Conservation (phyloP, 2,888 invertebrate genomes). For the Rhamphomyia laevipes region DNA sequence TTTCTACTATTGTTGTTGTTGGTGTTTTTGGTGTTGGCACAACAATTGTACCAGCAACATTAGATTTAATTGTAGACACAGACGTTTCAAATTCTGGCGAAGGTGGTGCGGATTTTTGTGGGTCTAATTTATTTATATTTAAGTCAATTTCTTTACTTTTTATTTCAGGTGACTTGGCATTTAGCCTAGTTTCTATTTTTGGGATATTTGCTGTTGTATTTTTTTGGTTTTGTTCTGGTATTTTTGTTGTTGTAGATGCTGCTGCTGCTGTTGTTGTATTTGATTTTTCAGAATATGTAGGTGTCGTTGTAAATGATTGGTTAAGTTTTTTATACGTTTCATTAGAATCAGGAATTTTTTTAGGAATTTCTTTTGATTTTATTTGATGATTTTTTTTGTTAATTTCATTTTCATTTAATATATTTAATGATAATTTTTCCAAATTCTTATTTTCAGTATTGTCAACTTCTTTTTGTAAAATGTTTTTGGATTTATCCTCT, state of each 20-base stretch:
- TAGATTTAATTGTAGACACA: neutral
- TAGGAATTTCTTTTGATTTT: constrained; percentile 14
- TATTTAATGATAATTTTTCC: no score
- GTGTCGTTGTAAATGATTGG: constrained; percentile 10
- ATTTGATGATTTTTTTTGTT: no score
- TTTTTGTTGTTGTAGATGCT: no score
- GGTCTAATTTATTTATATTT: constrained; percentile 3
- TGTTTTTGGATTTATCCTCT: constrained; percentile 8
- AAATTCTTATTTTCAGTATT: constrained; percentile 4
- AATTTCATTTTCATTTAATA: neutral
- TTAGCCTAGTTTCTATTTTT: constrained; percentile 35
- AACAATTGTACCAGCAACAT: neutral
- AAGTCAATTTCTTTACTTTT: constrained; percentile 16
- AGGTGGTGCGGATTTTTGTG: constrained; percentile 1
- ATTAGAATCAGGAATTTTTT: constrained; percentile 9
- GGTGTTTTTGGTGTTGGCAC: no score
- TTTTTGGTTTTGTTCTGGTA: constrained; percentile 10
- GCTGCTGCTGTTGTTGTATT: constrained; percentile 6
- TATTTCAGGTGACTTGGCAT: constrained; percentile 35
- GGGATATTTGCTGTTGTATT: constrained; percentile 21
- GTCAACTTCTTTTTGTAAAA: constrained; percentile 2
- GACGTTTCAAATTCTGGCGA: neutral
- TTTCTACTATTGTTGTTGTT: neutral
- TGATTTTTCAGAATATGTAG: constrained; percentile 16
- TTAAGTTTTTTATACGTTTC: constrained; percentile 7